Evolutionary conservation across 2,797 vertebrate species (phyloP).

Genomic region (Syndactyla subalaris): DNA sequence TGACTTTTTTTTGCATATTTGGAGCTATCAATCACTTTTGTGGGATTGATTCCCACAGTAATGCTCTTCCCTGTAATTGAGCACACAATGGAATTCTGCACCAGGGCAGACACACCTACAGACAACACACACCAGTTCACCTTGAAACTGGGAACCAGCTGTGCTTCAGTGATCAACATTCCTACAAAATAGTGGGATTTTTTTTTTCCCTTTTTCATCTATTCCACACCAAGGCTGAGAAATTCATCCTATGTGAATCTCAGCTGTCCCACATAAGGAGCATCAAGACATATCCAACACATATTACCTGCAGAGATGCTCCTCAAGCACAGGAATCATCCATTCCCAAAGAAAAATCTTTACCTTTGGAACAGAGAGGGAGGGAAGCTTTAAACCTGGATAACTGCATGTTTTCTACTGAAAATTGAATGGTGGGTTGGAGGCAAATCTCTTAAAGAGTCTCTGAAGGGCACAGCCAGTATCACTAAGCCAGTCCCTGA

Average conservation of each 20-base stretch:
- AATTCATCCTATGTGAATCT: fast-evolving
- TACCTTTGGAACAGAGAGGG: background rate
- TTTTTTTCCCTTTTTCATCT: background rate
- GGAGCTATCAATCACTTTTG: background rate
- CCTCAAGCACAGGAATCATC: background rate
- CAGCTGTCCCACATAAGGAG: background rate
- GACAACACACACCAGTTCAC: background rate
- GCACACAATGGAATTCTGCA: background rate
- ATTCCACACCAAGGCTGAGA: background rate
- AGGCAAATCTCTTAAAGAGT: background rate
- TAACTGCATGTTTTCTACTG: background rate
- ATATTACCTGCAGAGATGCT: background rate
- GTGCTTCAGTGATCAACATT: background rate
- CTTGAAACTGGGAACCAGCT: background rate
- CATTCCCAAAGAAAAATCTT: fast-evolving
- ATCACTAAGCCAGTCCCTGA: background rate
- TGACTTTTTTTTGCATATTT: background rate
- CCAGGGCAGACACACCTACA: background rate
- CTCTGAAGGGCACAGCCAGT: background rate
- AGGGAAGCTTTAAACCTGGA: background rate
- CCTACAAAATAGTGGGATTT: background rate
- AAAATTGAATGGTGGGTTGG: background rate
- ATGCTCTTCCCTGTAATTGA: background rate
- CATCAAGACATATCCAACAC: background rate
- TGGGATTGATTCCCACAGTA: background rate